Evolutionary conservation across 1,140 invertebrate species (phyloP), one percentile per base, ranked within the genome.

Genomic region (Macrostomum lignano): DNA sequence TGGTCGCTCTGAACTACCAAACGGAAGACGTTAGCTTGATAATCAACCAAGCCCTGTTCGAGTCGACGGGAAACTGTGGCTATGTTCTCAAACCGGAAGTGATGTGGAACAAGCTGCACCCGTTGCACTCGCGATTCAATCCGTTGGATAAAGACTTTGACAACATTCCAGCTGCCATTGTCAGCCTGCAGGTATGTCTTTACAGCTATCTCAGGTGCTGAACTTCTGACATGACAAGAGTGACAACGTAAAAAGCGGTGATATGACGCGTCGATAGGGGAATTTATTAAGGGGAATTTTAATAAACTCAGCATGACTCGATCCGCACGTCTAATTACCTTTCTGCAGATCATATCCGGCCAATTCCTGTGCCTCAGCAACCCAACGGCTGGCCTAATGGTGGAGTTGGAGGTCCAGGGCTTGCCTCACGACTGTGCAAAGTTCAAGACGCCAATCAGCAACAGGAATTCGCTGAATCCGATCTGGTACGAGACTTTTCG

Each of bases 141-240:
- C 79, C 79, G 1, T 71, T 72, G 65, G 76, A 78, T 36, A 84
- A 84, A 44, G 74, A 81, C 49, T 79, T 84, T 46, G 76, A 81
- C 48, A 76, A 76, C 0, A 64, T 84, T 10, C 76, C 82, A 50
- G 73, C 75, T 0, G 69, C 71, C 0, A 70, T 76, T 38, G 58
- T 86, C 7, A 71, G 73, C 1, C 58, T 91, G 1, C 73, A 72
- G n/a, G 63, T 64, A 41, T 42, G 45, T 9, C 19, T 28, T 28
- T 9, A 9, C 4, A 9, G 13, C 9, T 9, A 24, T 24, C 9
- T 9, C 13, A 24, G 9, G 9, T 9, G 23, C 9, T 24, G 9
- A 24, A 24, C 9, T 24, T 24, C 9, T 9, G 9, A 9, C 9
- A 24, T 24, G 23, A 24, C n/a, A n/a, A 24, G n/a, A 9, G n/a